These are phyloP conservation scores for Pogonomyrmex barbatus DNA, from an alignment of 1,140 invertebrate species.

Conservation along the genomic window DNA sequence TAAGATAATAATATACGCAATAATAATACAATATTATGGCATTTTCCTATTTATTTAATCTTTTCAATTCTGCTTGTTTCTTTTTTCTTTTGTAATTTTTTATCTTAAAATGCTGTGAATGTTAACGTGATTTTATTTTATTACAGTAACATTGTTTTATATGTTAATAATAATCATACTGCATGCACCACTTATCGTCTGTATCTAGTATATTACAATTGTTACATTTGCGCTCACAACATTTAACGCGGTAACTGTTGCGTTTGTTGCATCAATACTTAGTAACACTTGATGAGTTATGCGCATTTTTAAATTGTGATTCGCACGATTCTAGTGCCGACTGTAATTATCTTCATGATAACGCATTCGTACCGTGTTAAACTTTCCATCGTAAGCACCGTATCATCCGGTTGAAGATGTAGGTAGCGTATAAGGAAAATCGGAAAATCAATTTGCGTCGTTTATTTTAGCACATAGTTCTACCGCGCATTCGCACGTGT, in stretches of 20 bases:
- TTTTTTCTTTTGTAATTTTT: background rate
- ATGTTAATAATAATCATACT: constrained; percentile 3
- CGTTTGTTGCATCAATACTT: constrained; percentile 58
- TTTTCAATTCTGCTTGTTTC: background rate
- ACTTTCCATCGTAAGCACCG: constrained; percentile 15
- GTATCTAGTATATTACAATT: constrained; percentile 28
- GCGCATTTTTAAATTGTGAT: constrained; percentile 52
- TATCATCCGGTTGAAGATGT: constrained; percentile 49
- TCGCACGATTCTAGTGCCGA: constrained; percentile 32
- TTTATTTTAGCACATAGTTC: background rate
- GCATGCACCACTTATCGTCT: background rate
- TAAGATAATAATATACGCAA: background rate
- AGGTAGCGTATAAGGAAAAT: constrained; percentile 14
- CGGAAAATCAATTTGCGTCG: constrained; percentile 16
- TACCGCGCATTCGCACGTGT: background rate
- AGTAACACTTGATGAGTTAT: constrained; percentile 52
- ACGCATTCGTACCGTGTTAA: constrained; percentile 30
- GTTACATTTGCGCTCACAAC: constrained; percentile 12
- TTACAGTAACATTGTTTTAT: background rate
- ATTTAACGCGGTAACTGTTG: constrained; percentile 49
- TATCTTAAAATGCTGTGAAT: background rate
- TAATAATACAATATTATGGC: background rate
- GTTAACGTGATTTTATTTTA: background rate
- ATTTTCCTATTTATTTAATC: background rate
- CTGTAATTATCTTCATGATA: constrained; percentile 49